Evolutionary conservation across 2,888 invertebrate genomes (phyloP), one percentile per base, ranked within the genome.

Genomic region (Drosophila falleni): DNA sequence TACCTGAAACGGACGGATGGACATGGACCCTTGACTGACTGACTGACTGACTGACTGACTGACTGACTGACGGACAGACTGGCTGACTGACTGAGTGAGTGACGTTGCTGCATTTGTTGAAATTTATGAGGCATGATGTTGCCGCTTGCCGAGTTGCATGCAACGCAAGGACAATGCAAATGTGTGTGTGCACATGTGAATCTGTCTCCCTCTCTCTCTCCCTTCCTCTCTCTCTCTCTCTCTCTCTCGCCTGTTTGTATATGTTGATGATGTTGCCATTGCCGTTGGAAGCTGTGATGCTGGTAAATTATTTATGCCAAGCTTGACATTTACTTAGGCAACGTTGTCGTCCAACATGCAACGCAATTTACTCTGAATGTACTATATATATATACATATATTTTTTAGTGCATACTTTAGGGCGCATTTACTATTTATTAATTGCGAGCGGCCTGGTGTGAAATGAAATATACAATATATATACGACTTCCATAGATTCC

Each of bases 101-200:
- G 89, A 76, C 69, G 65, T 71, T 51, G 62, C 53, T 70, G 80
- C 87, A 81, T 87, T 86, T 86, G 86, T 77, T 84, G 73, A 70
- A 87, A 89, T 87, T 87, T 87, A 87, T 89, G 87, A 81, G 89
- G 85, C 86, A 84, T 82, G 73, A 67, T 72, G 80, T 74, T 75
- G 74, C 72, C 71, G 66, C 69, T 64, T 74, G 75, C 70, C 51
- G 56, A 41, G 50, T 44, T 53, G 63, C 53, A 31, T 35, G 69
- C 74, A n/a, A 49, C 51, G 69, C 75, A 87, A 89, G 86, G 86
- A 89, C 89, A 87, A 87, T 85, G 87, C 80, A 76, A 72, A 75
- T 53, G 53, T 49, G 33, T 49, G 33, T 62, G 50, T 50, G 55
- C 54, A 42, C 39, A 55, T 70, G 55, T 70, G 39, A 61, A 51